Conservation (phyloP, 2,888 invertebrate genomes). For the Cataglyphis albicans region DNA sequence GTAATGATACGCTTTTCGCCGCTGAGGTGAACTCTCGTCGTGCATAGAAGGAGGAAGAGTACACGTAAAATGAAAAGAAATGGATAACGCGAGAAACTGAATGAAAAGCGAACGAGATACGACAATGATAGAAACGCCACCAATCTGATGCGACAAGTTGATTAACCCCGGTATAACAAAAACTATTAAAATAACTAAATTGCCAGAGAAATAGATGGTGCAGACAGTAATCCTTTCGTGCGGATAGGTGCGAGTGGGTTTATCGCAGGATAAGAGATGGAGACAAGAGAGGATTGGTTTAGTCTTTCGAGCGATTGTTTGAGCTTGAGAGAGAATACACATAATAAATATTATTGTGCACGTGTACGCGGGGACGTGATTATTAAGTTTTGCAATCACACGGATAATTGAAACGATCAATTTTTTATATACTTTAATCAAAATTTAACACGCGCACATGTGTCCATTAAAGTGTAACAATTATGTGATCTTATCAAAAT, state of each 20-base stretch:
- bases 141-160: not conserved
- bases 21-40: not conserved
- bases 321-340: not conserved
- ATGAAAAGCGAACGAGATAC: conserved; percentile 1
- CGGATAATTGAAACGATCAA: not conserved
- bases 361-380: not conserved
- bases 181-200: conserved; percentile 27
- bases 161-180: conserved; percentile 20
- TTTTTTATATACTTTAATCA: not conserved
- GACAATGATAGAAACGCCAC: not conserved
- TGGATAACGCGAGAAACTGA: conserved; percentile 16
- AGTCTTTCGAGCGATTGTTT: not conserved
- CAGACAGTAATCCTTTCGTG: conserved; percentile 50
- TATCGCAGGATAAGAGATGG: conserved; percentile 54
- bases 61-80: conserved; percentile 1
- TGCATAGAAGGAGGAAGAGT: not conserved
- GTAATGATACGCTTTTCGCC: conserved; percentile 15
- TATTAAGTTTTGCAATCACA: conserved; percentile 4
- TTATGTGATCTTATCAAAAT: not conserved
- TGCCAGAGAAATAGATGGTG: not conserved
- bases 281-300: conserved; percentile 3
- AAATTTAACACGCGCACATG: not conserved
- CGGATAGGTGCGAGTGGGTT: conserved; percentile 48
- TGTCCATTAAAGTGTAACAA: not conserved
- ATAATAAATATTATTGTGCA: not conserved